Base-by-base conservation (phyloP, 2,113 vertebrate species). In the Anseranas semipalmata region DNA sequence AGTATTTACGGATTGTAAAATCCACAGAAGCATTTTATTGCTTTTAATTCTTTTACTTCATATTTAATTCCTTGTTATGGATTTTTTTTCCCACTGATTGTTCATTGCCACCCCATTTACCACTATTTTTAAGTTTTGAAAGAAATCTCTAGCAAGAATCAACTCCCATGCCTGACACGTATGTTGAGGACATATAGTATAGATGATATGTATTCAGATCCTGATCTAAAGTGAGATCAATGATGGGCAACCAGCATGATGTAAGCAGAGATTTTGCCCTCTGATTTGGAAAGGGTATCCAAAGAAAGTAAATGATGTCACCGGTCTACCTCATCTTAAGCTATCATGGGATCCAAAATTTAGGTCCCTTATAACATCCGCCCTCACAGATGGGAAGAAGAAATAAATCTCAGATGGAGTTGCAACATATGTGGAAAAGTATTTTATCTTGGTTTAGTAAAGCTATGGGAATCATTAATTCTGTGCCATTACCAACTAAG, bases 371-470 rank as follows among this genome's bases (percentile, higher is more conserved):
- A 80, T n/a, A 65, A 32, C 30, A 65, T 20, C 16, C 50, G 50
- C 89, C 59, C 80, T 95, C 94, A 84, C 93, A 95, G 89, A 93
- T 77, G 86, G 76, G 72, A 92, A 95, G n/a, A 70, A 93, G 86
- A 89, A 89, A 95, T 95, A 95, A 96, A 96, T 94, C 82, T 93
- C 59, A 37, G 60, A n/a, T 52, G 56, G 59, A 88, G 27, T 27
- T 46, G 75, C 48, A 96, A 86, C 95, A 90, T 91, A 94, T 86
- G 93, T 67, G 68, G 63, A 86, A 93, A 90, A 41, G 73, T 90
- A 90, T 90, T 95, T 96, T 96, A 63, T 86, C 85, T 71, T 92
- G 55, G 71, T 96, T 96, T 93, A 94, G 90, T 93, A 93, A 97
- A 93, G 93, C 92, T 63, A 43, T 62, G 70, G 89, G 85, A 96